Percentiles rank a stretch among this genome's conserved stretches.
Conservation (phyloP, 2,113 vertebrate genomes). For the Narcine bancroftii region DNA sequence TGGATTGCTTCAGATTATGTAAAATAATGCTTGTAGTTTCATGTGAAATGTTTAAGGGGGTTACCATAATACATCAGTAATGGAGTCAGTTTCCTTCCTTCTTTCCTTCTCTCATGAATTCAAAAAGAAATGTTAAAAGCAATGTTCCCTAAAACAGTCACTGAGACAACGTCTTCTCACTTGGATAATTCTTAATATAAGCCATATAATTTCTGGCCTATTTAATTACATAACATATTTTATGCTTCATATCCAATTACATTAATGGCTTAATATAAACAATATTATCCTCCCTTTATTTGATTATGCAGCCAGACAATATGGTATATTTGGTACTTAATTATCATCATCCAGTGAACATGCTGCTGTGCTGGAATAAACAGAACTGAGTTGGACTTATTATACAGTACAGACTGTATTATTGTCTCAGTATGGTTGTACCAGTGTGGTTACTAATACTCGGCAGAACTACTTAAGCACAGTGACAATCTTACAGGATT, state of each 20-base stretch:
- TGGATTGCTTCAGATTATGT: conserved; percentile 99
- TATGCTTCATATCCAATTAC: conserved; percentile 99
- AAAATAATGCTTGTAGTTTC: conserved; percentile 82
- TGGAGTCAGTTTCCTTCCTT: conserved; percentile 81
- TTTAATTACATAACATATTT: conserved; percentile 99
- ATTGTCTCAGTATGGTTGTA: conserved; percentile 92
- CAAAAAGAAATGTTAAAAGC: conserved; percentile 74
- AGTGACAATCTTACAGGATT: conserved; percentile 80
- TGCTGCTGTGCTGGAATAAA: conserved; percentile 81
- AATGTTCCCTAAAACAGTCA: conserved; percentile 99
- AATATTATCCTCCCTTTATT: conserved; percentile 99
- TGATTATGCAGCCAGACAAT: conserved; percentile 99
- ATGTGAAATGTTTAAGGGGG: conserved; percentile 72
- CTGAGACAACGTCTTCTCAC: conserved; percentile 99
- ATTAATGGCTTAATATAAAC: conserved; percentile 99
- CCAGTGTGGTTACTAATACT: conserved; percentile 92
- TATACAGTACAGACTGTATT: conserved; percentile 67
- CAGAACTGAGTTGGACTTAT: conserved; percentile 59
- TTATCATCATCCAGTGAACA: conserved; percentile 95
- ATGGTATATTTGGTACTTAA: conserved; percentile 99
- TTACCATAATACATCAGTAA: conserved; percentile 75
- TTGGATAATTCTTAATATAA: conserved; percentile 99
- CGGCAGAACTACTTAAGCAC: conserved; percentile 81
- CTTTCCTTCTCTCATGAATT: conserved; percentile 84
- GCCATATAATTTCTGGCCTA: conserved; percentile 98